These are phyloP conservation scores for Fistularia tabacaria DNA, from an alignment of 2,797 vertebrate genomes.

Conservation along the genomic window DNA sequence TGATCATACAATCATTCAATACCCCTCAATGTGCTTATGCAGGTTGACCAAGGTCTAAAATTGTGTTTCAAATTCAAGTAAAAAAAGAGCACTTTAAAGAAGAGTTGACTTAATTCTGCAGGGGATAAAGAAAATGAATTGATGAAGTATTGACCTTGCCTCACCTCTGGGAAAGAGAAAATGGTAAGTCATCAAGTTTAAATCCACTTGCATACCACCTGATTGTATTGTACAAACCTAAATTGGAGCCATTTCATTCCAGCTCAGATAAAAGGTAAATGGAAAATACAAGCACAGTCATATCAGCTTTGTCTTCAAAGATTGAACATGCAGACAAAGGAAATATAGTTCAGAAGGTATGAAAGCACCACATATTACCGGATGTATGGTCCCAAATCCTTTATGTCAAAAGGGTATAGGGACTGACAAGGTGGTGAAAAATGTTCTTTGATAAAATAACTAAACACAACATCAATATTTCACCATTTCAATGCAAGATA, in stretches of 20 bases:
- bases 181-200: slow-evolving; percentile 5
- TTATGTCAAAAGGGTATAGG: too few relatives aligned
- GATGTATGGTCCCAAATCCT: too few relatives aligned
- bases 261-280: slow-evolving; percentile 2
- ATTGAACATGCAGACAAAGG: too few relatives aligned
- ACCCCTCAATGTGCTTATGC: too few relatives aligned
- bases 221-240: slow-evolving; percentile 2
- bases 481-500: too few relatives aligned
- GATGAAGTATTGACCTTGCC: slow-evolving; percentile 9
- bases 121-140: slow-evolving; percentile 5
- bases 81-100: slow-evolving; percentile 11
- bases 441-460: too few relatives aligned
- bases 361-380: too few relatives aligned
- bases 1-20: too few relatives aligned
- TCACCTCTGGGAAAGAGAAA: slow-evolving; percentile 10
- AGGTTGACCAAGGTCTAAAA: slow-evolving; percentile 10
- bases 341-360: too few relatives aligned
- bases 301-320: background rate
- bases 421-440: too few relatives aligned
- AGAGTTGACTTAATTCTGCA: slow-evolving; percentile 16
- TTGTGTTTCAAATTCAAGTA: slow-evolving; percentile 16
- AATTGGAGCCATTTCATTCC: slow-evolving; percentile 1
- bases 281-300: slow-evolving; percentile 2
- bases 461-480: too few relatives aligned
- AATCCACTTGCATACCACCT: slow-evolving; percentile 8